Base-by-base conservation (phyloP, 2,113 vertebrate genomes). In the Camelus bactrianus region DNA sequence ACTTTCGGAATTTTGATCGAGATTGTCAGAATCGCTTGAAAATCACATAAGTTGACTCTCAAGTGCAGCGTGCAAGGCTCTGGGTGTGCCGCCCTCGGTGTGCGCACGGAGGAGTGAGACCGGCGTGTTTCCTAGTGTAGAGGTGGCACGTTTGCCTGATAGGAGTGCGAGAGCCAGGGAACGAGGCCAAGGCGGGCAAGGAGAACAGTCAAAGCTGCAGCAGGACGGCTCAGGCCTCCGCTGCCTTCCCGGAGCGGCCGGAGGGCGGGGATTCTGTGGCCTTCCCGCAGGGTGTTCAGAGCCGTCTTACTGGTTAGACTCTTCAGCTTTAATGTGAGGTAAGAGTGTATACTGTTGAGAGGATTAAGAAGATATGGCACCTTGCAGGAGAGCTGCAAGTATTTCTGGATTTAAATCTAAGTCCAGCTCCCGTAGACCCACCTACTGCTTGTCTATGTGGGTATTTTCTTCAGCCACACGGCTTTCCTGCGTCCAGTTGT, bases 371-470 rank as follows among this genome's bases (percentile, higher is more conserved):
- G 8, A 5, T 26, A 6, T 0, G n/a, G n/a, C 22, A 1, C 12
- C n/a, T 10, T 0, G 5, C 2, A 16, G 30, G 3, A 14, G 46
- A 38, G 30, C 26, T 5, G 10, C 17, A 8, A 28, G 13, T 10
- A 4, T 56, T 15, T 14, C 19, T 19, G 26, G 28, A 19, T 20
- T 65, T 10, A 9, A 2, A 1, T 35, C 64, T 17, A 14, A 46
- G 12, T 11, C 20, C 1, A 0, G 46, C 38, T 8, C 9, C 3
- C 6, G 1, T 8, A 24, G 16, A 60, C n/a, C 19, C 3, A 0
- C 65, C 81, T 2, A 7, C 56, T 10, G 5, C 17, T n/a, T 38
- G 3, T 28, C 50, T 4, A 7, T 19, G 52, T 14, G 0, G 15
- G 22, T 10, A 0, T 42, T 83, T 83, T 72, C 48, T 26, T 4